Evolutionary conservation across 2,888 invertebrate genomes (phyloP).

Genomic region (Chrysolina oricalcia): DNA sequence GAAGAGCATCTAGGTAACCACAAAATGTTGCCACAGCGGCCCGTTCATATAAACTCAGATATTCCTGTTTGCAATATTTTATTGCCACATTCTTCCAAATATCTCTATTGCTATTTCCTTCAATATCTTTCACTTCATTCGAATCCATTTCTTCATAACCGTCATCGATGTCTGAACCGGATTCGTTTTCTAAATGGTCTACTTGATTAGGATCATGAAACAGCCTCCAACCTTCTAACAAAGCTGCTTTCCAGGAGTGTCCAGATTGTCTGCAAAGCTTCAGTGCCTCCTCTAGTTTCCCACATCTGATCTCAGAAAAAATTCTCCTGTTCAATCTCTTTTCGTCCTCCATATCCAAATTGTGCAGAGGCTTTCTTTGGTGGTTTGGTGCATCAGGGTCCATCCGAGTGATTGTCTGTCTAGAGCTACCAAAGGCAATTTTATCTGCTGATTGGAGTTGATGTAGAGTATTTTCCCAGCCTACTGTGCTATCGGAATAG

Average conservation of each 20-base stretch:
- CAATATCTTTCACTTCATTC: conserved; percentile 70
- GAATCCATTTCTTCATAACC: conserved; percentile 54
- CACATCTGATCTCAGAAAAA: conserved; percentile 87
- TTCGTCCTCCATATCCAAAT: conserved; percentile 91
- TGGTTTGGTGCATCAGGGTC: conserved; percentile 94
- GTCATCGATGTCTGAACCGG: conserved; percentile 65
- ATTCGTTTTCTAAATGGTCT: conserved; percentile 67
- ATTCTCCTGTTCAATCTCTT: conserved; percentile 76
- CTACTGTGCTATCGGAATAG: conserved; percentile 87
- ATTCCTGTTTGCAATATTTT: conserved; percentile 71
- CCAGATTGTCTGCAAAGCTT: conserved; percentile 89
- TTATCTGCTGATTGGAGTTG: conserved; percentile 76
- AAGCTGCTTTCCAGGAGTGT: conserved; percentile 93
- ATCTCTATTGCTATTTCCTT: conserved; percentile 89
- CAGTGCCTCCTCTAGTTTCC: conserved; percentile 89
- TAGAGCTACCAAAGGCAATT: conserved; percentile 76
- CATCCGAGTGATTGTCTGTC: conserved; percentile 77
- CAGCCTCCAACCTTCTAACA: conserved; percentile 92
- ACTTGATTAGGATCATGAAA: conserved; percentile 89
- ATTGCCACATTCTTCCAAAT: conserved; percentile 86
- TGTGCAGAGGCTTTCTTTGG: conserved; percentile 85
- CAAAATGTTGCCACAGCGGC: conserved; percentile 87
- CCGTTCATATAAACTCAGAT: conserved; percentile 75
- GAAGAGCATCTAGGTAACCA: conserved; percentile 86
- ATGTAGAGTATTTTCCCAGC: conserved; percentile 94